Evolutionary conservation across 1,140 invertebrate species (phyloP), one percentile per base, ranked within the genome.

Genomic region (Papilio aristodemus): DNA sequence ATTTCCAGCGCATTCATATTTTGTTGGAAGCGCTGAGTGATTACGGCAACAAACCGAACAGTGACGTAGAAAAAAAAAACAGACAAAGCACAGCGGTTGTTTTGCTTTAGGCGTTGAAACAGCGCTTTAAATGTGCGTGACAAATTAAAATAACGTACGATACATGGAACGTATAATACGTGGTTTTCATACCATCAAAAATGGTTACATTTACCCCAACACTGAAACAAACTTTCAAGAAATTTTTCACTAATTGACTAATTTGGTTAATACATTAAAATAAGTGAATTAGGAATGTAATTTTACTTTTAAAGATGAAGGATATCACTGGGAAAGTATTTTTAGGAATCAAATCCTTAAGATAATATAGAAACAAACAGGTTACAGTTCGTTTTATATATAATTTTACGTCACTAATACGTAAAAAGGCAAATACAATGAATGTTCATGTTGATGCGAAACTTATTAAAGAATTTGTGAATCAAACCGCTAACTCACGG

Each of bases 1-100:
- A 64, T 64, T 57, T 62, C 19, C 38, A 64, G 60, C 60, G 60
- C 60, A 41, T 41, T 43, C 37, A 43, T 64, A 64, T 64, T 64
- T 43, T 43, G 60, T 64, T 43, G 37, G 60, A 64, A 64, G 60
- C 60, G 38, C 60, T 64, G 60, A 64, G 37, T 64, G 60, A 64
- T 64, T 64, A 64, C 60, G 39, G 6, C 25, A 27, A 41, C 39
- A 64, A 43, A 64, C 54, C 59, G 59, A 38, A 62, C 59, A 36
- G 59, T 36, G 59, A 62, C 36, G 32, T 4, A 7, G 59, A 4
- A 50, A 17, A 50, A 50, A 50, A 50, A 43, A 22, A 19, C 46
- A 54, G 19, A 54, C 46, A 54, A 22, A 54, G 46, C 46, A 19
- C 10, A 11, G 46, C 46, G 27, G 6, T 54, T 25, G 46, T 54